Evolutionary conservation across 2,113 vertebrate genomes (phyloP).

Genomic region (Leptosomus discolor): DNA sequence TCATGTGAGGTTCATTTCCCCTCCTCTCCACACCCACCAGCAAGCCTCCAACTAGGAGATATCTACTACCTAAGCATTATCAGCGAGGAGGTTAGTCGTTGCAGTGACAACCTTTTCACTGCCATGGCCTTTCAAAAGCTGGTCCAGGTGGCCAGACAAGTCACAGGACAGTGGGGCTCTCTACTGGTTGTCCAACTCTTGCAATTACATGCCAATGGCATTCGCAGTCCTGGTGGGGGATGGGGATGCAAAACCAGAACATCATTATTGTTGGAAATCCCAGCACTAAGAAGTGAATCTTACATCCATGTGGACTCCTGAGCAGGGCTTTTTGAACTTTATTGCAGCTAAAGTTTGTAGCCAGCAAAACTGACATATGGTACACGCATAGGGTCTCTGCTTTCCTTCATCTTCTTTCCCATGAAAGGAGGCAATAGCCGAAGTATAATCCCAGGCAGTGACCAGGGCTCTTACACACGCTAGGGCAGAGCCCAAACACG

Average conservation of each 20-base stretch:
- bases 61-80: background rate
- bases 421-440: background rate
- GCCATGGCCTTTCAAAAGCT: background rate
- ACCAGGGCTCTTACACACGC: background rate
- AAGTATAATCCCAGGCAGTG: background rate
- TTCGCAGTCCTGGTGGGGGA: background rate
- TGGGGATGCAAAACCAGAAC: background rate
- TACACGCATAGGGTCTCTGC: background rate
- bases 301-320: background rate
- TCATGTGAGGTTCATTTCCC: background rate
- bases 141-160: background rate
- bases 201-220: fast-evolving
- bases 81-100: background rate
- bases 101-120: background rate
- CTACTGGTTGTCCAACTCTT: background rate
- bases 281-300: background rate
- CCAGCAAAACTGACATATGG: background rate
- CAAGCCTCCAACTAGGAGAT: background rate
- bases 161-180: background rate
- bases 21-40: background rate
- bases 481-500: background rate
- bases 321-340: background rate
- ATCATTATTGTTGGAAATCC: background rate
- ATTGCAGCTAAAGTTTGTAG: background rate
- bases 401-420: background rate